phyloP scores from a whole-genome alignment of 1,140 invertebrate genomes.

The Nylanderia fulva region DNA sequence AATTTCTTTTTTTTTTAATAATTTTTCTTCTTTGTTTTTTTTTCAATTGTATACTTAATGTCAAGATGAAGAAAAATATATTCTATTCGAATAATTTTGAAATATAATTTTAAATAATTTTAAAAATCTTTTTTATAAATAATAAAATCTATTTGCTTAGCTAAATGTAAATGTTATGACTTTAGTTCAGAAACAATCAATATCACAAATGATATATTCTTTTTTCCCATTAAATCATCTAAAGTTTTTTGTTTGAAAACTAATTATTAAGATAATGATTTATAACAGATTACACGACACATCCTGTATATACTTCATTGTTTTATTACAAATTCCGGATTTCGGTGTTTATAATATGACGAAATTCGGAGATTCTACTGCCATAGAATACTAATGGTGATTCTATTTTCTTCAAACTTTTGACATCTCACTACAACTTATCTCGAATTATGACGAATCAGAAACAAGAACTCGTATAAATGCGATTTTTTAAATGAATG shows the following conservation, averaged over 20 bases:
- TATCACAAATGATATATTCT: background rate
- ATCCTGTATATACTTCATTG: background rate
- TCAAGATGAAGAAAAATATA: too few relatives aligned
- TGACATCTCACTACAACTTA: background rate
- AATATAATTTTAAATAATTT: background rate
- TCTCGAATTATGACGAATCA: background rate
- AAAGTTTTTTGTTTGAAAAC: background rate
- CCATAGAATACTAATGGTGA: background rate
- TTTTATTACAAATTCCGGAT: conserved; percentile 37
- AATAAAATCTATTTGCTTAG: background rate
- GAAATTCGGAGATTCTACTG: background rate
- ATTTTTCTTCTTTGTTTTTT: too few relatives aligned
- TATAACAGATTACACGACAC: conserved; percentile 1
- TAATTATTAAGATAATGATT: background rate
- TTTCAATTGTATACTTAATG: too few relatives aligned
- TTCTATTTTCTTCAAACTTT: background rate
- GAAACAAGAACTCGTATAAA: background rate
- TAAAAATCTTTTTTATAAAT: conserved; percentile 11
- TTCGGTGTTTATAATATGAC: background rate
- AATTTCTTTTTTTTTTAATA: too few relatives aligned
- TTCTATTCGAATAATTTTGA: background rate
- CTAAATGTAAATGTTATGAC: background rate
- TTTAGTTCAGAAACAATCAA: background rate
- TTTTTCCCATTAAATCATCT: background rate
- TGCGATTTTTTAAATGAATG: background rate